These are phyloP conservation scores for Elachura formosa DNA, from an alignment of 2,113 vertebrate genomes.

Conservation along the genomic window DNA sequence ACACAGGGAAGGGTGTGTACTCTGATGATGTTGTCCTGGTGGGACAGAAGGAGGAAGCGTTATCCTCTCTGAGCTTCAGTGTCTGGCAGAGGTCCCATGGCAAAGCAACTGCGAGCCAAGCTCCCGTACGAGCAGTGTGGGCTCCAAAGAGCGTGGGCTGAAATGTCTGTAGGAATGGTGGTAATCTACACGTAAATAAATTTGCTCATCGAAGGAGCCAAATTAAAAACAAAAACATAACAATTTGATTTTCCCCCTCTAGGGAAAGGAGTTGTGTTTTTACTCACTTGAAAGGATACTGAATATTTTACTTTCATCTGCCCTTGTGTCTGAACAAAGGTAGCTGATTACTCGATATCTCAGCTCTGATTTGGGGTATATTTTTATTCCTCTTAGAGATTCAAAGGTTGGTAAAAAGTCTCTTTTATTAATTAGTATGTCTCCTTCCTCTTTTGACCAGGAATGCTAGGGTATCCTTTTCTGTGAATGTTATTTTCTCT, in stretches of 20 bases:
- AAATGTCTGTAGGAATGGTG: background rate
- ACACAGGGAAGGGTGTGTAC: background rate
- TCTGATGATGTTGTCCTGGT: background rate
- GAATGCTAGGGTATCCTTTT: conserved; percentile 59
- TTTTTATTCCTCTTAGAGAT: conserved; percentile 49
- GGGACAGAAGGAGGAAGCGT: background rate
- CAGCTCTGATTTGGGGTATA: conserved; percentile 34
- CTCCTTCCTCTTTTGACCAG: conserved; percentile 44
- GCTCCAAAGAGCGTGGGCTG: background rate
- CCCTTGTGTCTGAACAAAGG: conserved; percentile 55
- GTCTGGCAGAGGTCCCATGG: background rate
- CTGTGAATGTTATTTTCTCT: conserved; percentile 60
- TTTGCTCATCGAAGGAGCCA: background rate
- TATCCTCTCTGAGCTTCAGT: background rate
- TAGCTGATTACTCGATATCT: background rate
- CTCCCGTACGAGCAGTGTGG: accelerated
- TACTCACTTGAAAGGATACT: conserved; percentile 32
- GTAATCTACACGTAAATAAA: background rate
- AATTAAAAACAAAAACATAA: background rate
- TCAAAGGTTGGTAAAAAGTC: conserved; percentile 27
- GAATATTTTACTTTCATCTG: conserved; percentile 58
- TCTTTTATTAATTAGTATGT: conserved; percentile 61
- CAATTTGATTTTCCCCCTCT: background rate
- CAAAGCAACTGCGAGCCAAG: accelerated
- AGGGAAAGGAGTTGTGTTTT: background rate